Base-by-base conservation (phyloP, 2,888 invertebrate species). In the Nowickia ferox region DNA sequence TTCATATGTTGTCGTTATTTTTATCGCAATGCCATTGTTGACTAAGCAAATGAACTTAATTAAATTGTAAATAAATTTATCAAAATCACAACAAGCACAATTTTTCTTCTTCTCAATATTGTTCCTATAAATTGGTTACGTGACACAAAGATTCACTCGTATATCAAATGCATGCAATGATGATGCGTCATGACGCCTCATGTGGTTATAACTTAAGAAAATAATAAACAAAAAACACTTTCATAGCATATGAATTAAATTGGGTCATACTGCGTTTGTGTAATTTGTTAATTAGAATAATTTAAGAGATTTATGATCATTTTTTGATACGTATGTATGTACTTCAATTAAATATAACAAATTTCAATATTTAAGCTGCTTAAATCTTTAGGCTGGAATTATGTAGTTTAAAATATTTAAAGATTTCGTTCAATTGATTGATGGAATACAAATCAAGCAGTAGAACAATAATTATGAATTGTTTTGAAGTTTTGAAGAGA, bases 61-160 rank as follows among this genome's bases (percentile, higher is more conserved):
- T 78, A 66, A 74, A 61, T 78, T 59, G 78, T 78, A 78, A 78
- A 84, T 68, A 84, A 78, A 84, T 74, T 78, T 72, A 74, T 84
- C 77, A 78, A 77, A 77, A 77, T 59, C 66, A 59, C 72, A 61
- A 61, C 76, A 57, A 42, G 59, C 17, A 51, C 40, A 55, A 46
- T 30, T n/a, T 46, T 51, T 38, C 40, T 30, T 10, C 65, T 30
- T 10, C 65, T 82, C 38, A 15, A 17, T 59, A 77, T 61, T 71
- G 22, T 40, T 63, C 38, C 10, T 53, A 63, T 63, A 63, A 61
- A 75, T 63, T 71, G 17, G 19, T 78, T 84, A 72, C 66, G 78
- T 78, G 77, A 51, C 57, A 55, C 6, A 46, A 55, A 65, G n/a
- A 78, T 55, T 76, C 63, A 76, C 30, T 30, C 30, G 30, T 30